Base-by-base conservation (phyloP, 2,888 invertebrate genomes). In the Ormyrus nitidulus region DNA sequence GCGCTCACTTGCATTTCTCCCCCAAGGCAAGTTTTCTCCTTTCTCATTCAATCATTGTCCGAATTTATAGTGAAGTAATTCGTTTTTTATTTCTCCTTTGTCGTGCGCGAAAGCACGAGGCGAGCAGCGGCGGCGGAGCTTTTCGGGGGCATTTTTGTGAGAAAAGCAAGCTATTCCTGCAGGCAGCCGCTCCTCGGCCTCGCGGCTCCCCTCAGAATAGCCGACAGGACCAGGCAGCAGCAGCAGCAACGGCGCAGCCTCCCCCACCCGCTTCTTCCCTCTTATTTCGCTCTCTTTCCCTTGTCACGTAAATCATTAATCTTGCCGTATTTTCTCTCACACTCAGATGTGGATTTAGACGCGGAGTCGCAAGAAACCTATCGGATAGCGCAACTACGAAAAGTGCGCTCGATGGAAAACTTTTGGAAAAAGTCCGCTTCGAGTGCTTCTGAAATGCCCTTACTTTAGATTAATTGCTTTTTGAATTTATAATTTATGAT, bases 321-420 rank as follows among this genome's bases (percentile, higher is more conserved):
- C 90, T 90, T 90, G 84, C 88, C 87, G 86, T 88, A 89, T 90
- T 90, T 90, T 89, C 89, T 88, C 89, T 88, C 89, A 87, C 87
- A 89, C 90, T 90, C 88, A 86, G 87, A 90, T 90, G 90, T 90
- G 89, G 89, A 90, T 90, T 90, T 90, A 89, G 89, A 89, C 87
- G 87, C 84, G 62, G 85, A 88, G 88, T 84, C 85, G 86, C 86
- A 86, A 86, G 85, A 86, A 88, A 88, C 65, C 78, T 77, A 81
- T 81, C 75, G 72, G 69, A 75, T 72, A 73, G 80, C 77, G 77
- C 74, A 77, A 77, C 80, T 70, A 72, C 19, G 76, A 75, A 80
- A 76, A 80, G 68, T 80, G 80, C 72, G 77, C 74, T 78, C 74
- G 69, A 77, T 81, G 75, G 62, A 51, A 34, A 34, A 34, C 34